Conservation (phyloP, 2,797 vertebrate genomes). For the Acipenser ruthenus region DNA sequence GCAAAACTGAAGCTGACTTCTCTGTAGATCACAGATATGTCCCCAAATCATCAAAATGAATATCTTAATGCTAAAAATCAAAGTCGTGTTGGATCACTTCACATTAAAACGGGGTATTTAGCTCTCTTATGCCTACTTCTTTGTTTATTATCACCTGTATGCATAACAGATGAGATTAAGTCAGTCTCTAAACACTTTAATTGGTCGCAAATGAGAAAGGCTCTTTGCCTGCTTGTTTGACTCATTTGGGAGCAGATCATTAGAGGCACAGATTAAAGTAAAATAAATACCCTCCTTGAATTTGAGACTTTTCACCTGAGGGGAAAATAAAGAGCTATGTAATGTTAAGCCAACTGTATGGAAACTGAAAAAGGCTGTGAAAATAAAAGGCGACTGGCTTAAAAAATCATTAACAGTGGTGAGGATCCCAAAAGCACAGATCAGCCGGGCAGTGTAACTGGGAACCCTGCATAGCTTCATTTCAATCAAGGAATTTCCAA, state of each 20-base stretch:
- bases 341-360: slow-evolving; percentile 19
- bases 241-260: slow-evolving; percentile 17
- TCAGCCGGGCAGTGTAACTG: neutral
- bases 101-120: neutral
- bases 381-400: slow-evolving; percentile 2
- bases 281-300: slow-evolving; percentile 21
- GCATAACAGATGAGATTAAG: slow-evolving; percentile 9
- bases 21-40: slow-evolving; percentile 32
- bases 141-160: slow-evolving; percentile 1
- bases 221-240: slow-evolving; percentile 1
- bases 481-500: neutral
- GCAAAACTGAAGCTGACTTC: slow-evolving; percentile 25
- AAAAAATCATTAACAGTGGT: slow-evolving; percentile 10
- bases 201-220: slow-evolving; percentile 11
- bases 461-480: slow-evolving; percentile 4
- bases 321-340: slow-evolving; percentile 10
- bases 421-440: slow-evolving; percentile 8
- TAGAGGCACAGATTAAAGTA: slow-evolving; percentile 16
- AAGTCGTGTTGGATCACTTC: neutral
- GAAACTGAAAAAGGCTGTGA: slow-evolving; percentile 12
- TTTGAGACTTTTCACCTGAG: slow-evolving; percentile 19
- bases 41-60: slow-evolving; percentile 32
- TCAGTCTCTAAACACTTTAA: slow-evolving; percentile 12
- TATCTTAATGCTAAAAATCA: neutral
- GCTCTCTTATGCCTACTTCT: neutral